These are phyloP conservation scores for Xanthia togata DNA, from an alignment of 2,888 invertebrate genomes.

Conservation along the genomic window DNA sequence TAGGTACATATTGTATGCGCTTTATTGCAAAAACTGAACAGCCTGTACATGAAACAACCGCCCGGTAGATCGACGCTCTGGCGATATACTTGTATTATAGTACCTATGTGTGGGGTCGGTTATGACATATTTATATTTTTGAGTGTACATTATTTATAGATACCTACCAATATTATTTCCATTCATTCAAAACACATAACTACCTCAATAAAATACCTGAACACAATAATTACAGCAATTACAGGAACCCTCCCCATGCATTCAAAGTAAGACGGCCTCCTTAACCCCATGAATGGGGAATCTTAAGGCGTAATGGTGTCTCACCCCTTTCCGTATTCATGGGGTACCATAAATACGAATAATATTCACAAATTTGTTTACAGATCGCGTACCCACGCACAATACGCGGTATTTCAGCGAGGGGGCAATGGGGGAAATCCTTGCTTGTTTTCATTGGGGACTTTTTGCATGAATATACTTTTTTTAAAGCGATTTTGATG, in stretches of 20 bases:
- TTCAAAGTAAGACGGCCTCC: slow-evolving; percentile 76
- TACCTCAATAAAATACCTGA: slow-evolving; percentile 30
- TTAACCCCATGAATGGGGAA: slow-evolving; percentile 85
- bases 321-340: slow-evolving; percentile 86
- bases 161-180: not conserved
- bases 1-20: no score
- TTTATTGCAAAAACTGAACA: no score
- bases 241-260: slow-evolving; percentile 74
- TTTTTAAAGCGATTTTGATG: slow-evolving; percentile 32
- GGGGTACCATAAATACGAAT: slow-evolving; percentile 80
- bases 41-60: no score
- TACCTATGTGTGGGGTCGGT: no score
- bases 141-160: not conserved
- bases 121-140: no score
- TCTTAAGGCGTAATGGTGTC: slow-evolving; percentile 82
- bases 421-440: slow-evolving; percentile 62
- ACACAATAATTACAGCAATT: slow-evolving; percentile 75
- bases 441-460: slow-evolving; percentile 65
- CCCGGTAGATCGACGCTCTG: no score
- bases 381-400: slow-evolving; percentile 78
- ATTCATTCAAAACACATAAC: slow-evolving; percentile 1
- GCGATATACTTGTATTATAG: no score
- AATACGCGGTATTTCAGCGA: slow-evolving; percentile 69
- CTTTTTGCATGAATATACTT: slow-evolving; percentile 31
- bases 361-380: slow-evolving; percentile 90